A percentile compares a stretch with the other conserved stretches of the same genome.
Evolutionary conservation across 1,140 invertebrate species (phyloP).

Genomic region (Chymomyza costata): DNA sequence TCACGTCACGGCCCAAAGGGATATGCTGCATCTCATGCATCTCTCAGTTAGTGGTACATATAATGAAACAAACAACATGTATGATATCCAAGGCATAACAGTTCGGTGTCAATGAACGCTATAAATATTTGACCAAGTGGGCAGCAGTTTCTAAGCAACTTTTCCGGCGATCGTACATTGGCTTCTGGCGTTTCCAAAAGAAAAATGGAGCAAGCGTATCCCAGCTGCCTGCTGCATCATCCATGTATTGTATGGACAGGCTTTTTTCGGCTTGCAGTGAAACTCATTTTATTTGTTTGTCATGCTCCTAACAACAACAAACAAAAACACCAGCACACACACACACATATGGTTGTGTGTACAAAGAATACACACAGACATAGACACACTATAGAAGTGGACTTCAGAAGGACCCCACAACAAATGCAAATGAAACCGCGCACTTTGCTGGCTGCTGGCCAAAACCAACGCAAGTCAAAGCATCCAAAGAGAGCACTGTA

Average conservation of each 20-base stretch:
- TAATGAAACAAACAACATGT: too few relatives aligned
- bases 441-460: constrained; percentile 6
- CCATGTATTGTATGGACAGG: constrained; percentile 29
- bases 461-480: constrained; percentile 19
- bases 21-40: constrained; percentile 15
- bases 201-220: constrained; percentile 22
- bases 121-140: constrained; percentile 8
- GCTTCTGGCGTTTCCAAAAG: constrained; percentile 17
- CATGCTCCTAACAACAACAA: background rate
- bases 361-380: too few relatives aligned
- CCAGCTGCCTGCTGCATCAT: constrained; percentile 19
- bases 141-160: constrained; percentile 10
- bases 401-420: too few relatives aligned
- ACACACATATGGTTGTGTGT: too few relatives aligned
- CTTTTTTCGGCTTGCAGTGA: background rate
- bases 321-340: background rate
- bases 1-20: constrained; percentile 18
- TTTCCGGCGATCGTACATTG: constrained; percentile 42
- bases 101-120: constrained; percentile 13
- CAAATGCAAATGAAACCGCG: constrained; percentile 38
- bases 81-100: background rate
- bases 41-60: too few relatives aligned
- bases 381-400: too few relatives aligned
- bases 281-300: constrained; percentile 23
- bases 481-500: too few relatives aligned